Percentiles rank a stretch among this genome's conserved stretches.
Evolutionary conservation across 2,888 invertebrate genomes (phyloP).

Genomic region (Eristalis arbustorum): DNA sequence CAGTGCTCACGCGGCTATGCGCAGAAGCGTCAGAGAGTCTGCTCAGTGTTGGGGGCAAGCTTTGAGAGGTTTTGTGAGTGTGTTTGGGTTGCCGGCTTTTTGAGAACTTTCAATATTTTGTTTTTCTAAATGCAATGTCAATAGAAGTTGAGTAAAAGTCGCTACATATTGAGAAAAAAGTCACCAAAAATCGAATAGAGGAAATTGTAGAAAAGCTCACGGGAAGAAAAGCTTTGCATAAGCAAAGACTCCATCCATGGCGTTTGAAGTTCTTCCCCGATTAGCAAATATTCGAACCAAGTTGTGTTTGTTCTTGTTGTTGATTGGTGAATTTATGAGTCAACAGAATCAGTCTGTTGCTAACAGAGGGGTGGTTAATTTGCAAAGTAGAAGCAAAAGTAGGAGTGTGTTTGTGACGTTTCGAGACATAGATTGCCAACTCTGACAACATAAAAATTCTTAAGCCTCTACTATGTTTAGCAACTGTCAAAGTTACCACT

Average conservation of each 20-base stretch:
- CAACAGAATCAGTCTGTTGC: not conserved
- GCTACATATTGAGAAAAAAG: too few relatives aligned
- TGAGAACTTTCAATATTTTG: not conserved
- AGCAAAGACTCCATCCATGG: too few relatives aligned
- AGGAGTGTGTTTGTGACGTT: too few relatives aligned
- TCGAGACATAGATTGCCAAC: too few relatives aligned
- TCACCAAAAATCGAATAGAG: too few relatives aligned
- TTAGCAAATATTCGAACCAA: not conserved
- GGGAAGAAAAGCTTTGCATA: constrained; percentile 10
- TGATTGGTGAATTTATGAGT: not conserved
- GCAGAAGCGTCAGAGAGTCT: not conserved
- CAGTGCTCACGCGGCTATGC: constrained; percentile 20
- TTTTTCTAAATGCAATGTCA: not conserved
- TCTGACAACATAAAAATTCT: too few relatives aligned
- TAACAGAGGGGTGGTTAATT: too few relatives aligned
- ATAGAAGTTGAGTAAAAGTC: too few relatives aligned
- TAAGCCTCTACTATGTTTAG: too few relatives aligned
- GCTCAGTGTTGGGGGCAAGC: not conserved
- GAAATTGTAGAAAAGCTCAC: not conserved
- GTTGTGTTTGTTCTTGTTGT: not conserved
- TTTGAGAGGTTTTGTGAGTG: not conserved
- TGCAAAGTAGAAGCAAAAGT: too few relatives aligned
- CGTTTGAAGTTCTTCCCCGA: not conserved
- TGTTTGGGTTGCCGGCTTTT: constrained; percentile 4
- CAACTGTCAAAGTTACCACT: too few relatives aligned